Base-by-base conservation (phyloP, 2,797 vertebrate species). In the Epinephelus malabaricus region DNA sequence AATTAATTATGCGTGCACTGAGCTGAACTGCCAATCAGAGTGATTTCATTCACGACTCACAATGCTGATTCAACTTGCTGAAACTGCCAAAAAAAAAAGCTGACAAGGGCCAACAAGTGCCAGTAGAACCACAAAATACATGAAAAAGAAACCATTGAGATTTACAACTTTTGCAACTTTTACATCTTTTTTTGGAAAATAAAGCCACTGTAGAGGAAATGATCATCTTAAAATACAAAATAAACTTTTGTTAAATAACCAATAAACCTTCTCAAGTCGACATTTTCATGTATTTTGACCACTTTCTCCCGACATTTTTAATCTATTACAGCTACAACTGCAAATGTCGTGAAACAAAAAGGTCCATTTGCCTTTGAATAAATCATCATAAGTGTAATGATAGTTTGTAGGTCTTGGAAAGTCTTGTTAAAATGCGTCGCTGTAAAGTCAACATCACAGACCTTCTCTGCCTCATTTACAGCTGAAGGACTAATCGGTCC, bases 401-500 rank as follows among this genome's bases (percentile, higher is more conserved):
- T 82, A 67, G 77, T 27, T 69, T 80, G 67, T 69, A 9, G 25
- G 23, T 60, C 78, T 82, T 77, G 65, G 47, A 72, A 76, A 46
- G 49, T 63, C 34, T 38, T 72, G 49, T 59, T 53, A 79, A 86
- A 73, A 81, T 54, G 40, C 21, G 30, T 59, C 18, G 3, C 69
- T 60, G 40, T 77, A 45, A 90, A 83, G 69, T 83, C 71, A 79
- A 79, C 71, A 83, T 86, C 49, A 60, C 62, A 69, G 64, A 34
- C 15, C 27, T 40, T 38, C 47, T 82, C 43, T 75, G 68, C 43
- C 78, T 80, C 67, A 75, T 81, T 86, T 82, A 81, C 71, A 68
- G 62, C 76, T 83, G 46, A 58, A 80, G 56, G 40, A 63, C 56
- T 76, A 71, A 88, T 74, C 19, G 46, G 21, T 58, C 63, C 63